A percentile compares a stretch with the other conserved stretches of the same genome.
Evolutionary conservation across 2,113 vertebrate genomes (phyloP).

Genomic region (Sus scrofa): T2T-Sscrofa CM000820.6:26629501-26630000

Average conservation of each 20-base stretch:
- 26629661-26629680: background rate
- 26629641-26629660: too few relatives aligned
- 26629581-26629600: background rate
- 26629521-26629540: background rate
- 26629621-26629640: too few relatives aligned
- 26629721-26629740: background rate
- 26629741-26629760: background rate
- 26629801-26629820: background rate
- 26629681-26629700: background rate
- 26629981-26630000: constrained; percentile 41
- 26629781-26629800: background rate
- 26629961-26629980: constrained; percentile 64
- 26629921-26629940: constrained; percentile 50
- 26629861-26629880: background rate
- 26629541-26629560: background rate
- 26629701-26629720: background rate
- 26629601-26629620: background rate
- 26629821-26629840: background rate
- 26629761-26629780: background rate
- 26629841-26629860: background rate
- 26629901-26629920: constrained; percentile 10
- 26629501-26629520: too few relatives aligned
- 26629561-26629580: background rate
- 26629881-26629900: constrained; percentile 45
- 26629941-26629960: constrained; percentile 36